These are phyloP conservation scores for Crotalus adamanteus DNA, from an alignment of 2,797 vertebrate genomes.

Conservation along the genomic window DNA sequence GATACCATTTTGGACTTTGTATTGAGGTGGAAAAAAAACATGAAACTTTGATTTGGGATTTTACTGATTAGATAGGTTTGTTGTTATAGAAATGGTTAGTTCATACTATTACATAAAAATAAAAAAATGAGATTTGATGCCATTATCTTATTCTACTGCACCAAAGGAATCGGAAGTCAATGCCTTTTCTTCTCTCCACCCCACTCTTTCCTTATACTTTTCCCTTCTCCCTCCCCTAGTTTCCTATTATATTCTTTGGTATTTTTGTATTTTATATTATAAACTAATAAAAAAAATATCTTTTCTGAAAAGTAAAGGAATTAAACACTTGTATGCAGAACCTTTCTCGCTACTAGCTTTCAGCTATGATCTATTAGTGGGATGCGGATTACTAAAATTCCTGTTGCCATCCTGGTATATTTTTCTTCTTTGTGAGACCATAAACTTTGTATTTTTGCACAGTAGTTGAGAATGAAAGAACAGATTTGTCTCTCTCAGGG, in stretches of 20 bases:
- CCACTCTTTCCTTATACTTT: neutral
- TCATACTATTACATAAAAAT: neutral
- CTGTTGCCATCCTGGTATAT: neutral
- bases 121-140: neutral
- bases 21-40: neutral
- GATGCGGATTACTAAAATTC: neutral
- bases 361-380: slow-evolving; percentile 15
- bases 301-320: neutral
- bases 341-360: slow-evolving; percentile 38
- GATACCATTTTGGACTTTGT: neutral
- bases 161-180: neutral
- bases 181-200: neutral
- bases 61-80: neutral
- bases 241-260: neutral
- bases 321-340: slow-evolving; percentile 17
- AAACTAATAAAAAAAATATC: neutral
- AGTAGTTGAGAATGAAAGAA: neutral
- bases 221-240: neutral
- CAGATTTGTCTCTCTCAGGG: neutral
- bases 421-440: neutral
- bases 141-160: neutral
- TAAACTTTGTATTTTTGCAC: neutral
- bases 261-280: neutral
- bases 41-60: neutral
- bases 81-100: neutral